A percentile compares a stretch with the other conserved stretches of the same genome.
Evolutionary conservation across 2,888 invertebrate species (phyloP).

Genomic region (Spodoptera picta): DNA sequence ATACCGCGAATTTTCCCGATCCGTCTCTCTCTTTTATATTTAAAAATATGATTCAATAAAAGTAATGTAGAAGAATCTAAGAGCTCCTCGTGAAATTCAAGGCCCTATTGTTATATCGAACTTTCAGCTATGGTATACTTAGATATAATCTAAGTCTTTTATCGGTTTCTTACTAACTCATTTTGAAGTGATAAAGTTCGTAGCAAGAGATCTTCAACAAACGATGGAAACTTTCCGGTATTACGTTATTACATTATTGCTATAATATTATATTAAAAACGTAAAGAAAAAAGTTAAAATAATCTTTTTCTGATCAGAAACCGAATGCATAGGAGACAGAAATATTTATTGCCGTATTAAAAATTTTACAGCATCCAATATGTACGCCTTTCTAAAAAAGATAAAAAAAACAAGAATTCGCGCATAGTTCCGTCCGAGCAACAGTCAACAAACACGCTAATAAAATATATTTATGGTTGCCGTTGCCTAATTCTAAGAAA

Average conservation of each 20-base stretch:
- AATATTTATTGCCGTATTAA: constrained; percentile 12
- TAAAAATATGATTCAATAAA: constrained; percentile 30
- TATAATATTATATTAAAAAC: not conserved
- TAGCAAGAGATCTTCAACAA: not conserved
- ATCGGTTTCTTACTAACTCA: too few relatives aligned
- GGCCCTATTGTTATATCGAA: constrained; percentile 7
- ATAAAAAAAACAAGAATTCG: constrained; percentile 16
- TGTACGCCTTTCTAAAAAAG: constrained; percentile 22
- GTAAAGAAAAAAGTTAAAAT: not conserved
- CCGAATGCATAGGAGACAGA: constrained; percentile 3
- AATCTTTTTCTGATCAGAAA: constrained; percentile 4
- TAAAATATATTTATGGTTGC: constrained; percentile 44
- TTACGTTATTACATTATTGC: too few relatives aligned
- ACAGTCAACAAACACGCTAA: constrained; percentile 45
- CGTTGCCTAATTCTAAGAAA: constrained; percentile 36
- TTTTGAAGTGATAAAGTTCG: too few relatives aligned
- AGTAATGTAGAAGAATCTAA: constrained; percentile 15
- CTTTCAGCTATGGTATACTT: not conserved
- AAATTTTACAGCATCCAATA: constrained; percentile 12
- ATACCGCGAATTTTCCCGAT: constrained; percentile 28
- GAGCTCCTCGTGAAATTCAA: constrained; percentile 3
- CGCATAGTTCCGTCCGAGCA: constrained; percentile 11
- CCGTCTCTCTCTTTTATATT: constrained; percentile 22
- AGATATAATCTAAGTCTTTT: not conserved
- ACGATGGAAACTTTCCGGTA: too few relatives aligned